phyloP scores from a whole-genome alignment of 2,888 invertebrate genomes.

The Chaitophorus viminalis region DNA sequence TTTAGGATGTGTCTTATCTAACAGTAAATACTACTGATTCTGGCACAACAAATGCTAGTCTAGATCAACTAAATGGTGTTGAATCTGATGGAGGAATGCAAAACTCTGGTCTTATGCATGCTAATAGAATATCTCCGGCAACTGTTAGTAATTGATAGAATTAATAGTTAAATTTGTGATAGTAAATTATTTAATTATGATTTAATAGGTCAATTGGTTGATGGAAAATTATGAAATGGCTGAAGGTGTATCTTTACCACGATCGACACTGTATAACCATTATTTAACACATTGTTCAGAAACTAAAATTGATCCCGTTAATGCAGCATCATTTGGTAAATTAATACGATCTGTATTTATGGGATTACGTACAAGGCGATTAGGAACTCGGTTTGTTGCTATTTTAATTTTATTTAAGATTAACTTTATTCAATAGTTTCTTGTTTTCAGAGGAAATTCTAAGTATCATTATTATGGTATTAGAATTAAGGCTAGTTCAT shows the following conservation, averaged over 20 bases:
- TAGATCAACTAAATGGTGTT: conserved; percentile 67
- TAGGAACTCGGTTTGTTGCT: conserved; percentile 83
- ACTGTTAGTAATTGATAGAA: conserved; percentile 76
- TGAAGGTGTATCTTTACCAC: conserved; percentile 90
- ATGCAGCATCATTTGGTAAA: conserved; percentile 99
- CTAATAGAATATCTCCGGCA: conserved; percentile 87
- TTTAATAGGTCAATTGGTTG: conserved; percentile 86
- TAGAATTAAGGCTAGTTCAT: conserved; percentile 88
- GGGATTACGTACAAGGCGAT: conserved; percentile 90
- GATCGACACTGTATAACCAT: conserved; percentile 96
- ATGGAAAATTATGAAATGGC: conserved; percentile 98
- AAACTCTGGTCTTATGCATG: conserved; percentile 69
- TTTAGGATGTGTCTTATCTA: conserved; percentile 65
- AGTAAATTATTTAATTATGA: conserved; percentile 45
- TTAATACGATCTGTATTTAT: conserved; percentile 97
- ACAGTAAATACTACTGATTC: conserved; percentile 60
- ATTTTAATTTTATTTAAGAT: conserved; percentile 32
- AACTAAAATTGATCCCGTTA: conserved; percentile 96
- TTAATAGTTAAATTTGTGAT: neutral
- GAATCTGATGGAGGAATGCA: conserved; percentile 62
- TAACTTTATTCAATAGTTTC: conserved; percentile 26
- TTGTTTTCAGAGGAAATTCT: conserved; percentile 83
- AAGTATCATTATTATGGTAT: conserved; percentile 99
- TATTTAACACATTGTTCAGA: conserved; percentile 94
- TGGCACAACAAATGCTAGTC: conserved; percentile 45